Evolutionary conservation across 2,888 invertebrate species (phyloP).

Genomic region (Anthophora plumipes): DNA sequence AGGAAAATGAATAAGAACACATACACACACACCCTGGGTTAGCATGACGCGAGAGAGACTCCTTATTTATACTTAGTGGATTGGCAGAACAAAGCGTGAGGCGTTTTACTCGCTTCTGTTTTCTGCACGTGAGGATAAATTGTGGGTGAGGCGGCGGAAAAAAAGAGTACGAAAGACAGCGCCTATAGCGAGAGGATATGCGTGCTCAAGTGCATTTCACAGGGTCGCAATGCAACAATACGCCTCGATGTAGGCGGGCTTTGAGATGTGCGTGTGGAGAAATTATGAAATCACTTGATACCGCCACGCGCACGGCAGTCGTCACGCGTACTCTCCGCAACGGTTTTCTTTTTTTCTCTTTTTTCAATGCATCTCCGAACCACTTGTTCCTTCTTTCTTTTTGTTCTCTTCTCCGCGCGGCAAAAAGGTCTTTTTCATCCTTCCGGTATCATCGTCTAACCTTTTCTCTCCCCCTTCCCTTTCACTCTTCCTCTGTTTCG

Average conservation of each 20-base stretch:
- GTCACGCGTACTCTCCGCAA: conserved; percentile 42
- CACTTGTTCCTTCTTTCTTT: conserved; percentile 12
- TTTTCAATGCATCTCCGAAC: conserved; percentile 46
- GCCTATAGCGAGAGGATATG: conserved; percentile 25
- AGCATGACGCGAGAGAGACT: conserved; percentile 3
- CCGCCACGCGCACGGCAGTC: conserved; percentile 24
- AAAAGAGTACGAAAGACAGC: conserved; percentile 18
- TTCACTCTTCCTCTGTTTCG: not conserved
- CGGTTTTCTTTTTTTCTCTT: too few relatives aligned
- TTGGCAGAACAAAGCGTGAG: conserved; percentile 10
- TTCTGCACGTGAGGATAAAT: conserved; percentile 18
- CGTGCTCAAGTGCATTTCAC: conserved; percentile 39
- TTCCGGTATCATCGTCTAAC: conserved; percentile 1
- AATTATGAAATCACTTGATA: conserved; percentile 44
- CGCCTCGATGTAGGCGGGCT: conserved; percentile 13
- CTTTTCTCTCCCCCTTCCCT: not conserved
- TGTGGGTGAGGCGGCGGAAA: not conserved
- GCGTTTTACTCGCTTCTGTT: conserved; percentile 8
- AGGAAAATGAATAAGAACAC: conserved; percentile 21
- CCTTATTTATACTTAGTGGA: conserved; percentile 18
- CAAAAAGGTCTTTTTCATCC: conserved; percentile 11
- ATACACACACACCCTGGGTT: conserved; percentile 8
- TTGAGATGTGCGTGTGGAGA: conserved; percentile 2
- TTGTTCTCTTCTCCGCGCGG: not conserved
- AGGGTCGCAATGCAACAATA: conserved; percentile 19